Evolutionary conservation across 2,797 vertebrate genomes (phyloP).

Genomic region (Gymnopithys bicolor): DNA sequence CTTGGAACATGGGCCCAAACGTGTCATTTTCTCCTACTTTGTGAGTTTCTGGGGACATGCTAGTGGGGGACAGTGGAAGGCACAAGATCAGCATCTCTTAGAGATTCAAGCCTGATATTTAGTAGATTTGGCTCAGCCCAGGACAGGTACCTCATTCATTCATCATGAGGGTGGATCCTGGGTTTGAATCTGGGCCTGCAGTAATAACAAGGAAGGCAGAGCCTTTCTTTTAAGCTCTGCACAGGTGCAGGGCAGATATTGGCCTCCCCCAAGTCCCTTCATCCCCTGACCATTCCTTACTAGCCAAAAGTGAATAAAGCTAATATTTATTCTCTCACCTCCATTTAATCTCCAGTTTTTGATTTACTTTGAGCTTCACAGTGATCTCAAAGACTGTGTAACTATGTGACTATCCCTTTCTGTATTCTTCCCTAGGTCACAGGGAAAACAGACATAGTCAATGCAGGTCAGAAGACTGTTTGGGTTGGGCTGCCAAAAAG

Average conservation of each 20-base stretch:
- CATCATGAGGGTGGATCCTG: neutral
- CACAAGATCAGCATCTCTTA: neutral
- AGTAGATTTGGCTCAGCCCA: neutral
- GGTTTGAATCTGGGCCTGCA: neutral
- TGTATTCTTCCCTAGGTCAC: conserved; percentile 41
- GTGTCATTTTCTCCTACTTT: conserved; percentile 80
- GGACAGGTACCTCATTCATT: neutral
- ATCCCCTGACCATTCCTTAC: neutral
- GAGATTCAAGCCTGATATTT: neutral
- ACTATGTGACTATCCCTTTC: neutral
- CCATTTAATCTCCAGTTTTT: neutral
- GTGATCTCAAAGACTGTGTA: neutral
- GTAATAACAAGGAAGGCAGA: neutral
- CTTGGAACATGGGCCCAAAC: conserved; percentile 68
- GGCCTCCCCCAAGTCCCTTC: neutral
- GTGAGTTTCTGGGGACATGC: conserved; percentile 65
- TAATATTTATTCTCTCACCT: rapidly evolving
- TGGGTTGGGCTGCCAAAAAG: conserved; percentile 47
- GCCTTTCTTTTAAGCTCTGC: neutral
- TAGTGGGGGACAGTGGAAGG: neutral
- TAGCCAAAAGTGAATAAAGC: neutral
- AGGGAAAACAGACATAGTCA: conserved; percentile 41
- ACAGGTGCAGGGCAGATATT: neutral
- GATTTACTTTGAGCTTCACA: neutral
- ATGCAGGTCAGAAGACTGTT: conserved; percentile 57